A percentile compares a stretch with the other conserved stretches of the same genome.
Evolutionary conservation across 2,797 vertebrate species (phyloP).

Genomic region (Falco biarmicus): DNA sequence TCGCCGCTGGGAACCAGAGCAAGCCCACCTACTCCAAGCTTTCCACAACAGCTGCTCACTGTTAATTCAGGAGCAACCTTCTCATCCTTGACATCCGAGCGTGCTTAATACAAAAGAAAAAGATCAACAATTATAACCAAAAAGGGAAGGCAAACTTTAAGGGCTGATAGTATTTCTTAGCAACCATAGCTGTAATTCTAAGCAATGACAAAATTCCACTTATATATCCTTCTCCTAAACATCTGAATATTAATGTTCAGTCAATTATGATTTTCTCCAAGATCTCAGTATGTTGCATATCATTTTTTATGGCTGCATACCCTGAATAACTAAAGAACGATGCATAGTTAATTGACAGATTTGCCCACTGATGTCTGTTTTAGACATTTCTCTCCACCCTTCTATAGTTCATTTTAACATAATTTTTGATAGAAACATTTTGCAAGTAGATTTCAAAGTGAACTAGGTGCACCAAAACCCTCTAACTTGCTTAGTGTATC

Average conservation of each 20-base stretch:
- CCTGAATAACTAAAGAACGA: neutral
- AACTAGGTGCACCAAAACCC: slow-evolving; percentile 35
- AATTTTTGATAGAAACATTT: neutral
- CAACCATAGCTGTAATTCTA: neutral
- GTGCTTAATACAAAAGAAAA: neutral
- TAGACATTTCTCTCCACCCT: neutral
- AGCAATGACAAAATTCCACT: neutral
- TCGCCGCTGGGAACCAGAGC: neutral
- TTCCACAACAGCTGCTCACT: neutral
- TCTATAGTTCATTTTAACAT: neutral
- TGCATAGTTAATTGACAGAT: neutral
- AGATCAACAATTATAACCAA: neutral
- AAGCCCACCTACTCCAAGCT: neutral
- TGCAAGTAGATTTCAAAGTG: neutral
- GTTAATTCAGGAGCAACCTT: neutral
- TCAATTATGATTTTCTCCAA: neutral
- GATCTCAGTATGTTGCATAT: neutral
- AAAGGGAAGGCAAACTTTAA: neutral
- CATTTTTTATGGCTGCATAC: neutral
- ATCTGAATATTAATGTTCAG: neutral
- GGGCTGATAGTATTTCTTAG: neutral
- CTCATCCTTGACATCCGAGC: neutral
- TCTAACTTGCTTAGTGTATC: neutral
- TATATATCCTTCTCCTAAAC: neutral
- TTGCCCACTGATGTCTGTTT: neutral